Evolutionary conservation across 1,140 invertebrate species (phyloP).

Genomic region (Halesus radiatus): DNA sequence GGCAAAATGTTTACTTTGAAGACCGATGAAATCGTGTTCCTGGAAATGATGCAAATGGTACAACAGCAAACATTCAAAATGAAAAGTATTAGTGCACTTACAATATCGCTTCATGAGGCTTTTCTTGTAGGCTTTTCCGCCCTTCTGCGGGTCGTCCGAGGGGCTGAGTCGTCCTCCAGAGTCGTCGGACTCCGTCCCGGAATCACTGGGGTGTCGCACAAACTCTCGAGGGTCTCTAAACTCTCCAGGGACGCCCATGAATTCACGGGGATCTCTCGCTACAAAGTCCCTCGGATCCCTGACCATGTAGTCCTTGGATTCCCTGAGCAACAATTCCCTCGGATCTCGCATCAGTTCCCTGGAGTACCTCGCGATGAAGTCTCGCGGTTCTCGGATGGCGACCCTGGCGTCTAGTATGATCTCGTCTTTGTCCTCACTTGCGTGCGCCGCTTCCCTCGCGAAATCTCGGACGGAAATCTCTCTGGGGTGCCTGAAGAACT

Average conservation of each 20-base stretch:
- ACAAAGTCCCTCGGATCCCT: slow-evolving; percentile 61
- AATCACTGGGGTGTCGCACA: slow-evolving; percentile 72
- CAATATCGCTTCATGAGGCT: slow-evolving; percentile 90
- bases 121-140: slow-evolving; percentile 88
- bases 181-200: slow-evolving; percentile 82
- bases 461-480: slow-evolving; percentile 68
- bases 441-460: slow-evolving; percentile 57
- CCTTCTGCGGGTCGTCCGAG: slow-evolving; percentile 67
- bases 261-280: slow-evolving; percentile 62
- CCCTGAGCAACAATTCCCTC: slow-evolving; percentile 19
- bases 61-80: slow-evolving; percentile 15
- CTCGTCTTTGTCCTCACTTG: slow-evolving; percentile 56
- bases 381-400: slow-evolving; percentile 61
- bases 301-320: slow-evolving; percentile 53
- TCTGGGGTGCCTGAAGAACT: slow-evolving; percentile 53
- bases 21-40: too few species aligned
- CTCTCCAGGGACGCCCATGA: slow-evolving; percentile 63
- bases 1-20: too few species aligned
- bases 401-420: slow-evolving; percentile 38
- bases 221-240: slow-evolving; percentile 66
- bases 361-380: slow-evolving; percentile 62
- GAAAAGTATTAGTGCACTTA: slow-evolving; percentile 73
- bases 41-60: not conserved
- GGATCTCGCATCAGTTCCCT: slow-evolving; percentile 44
- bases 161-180: slow-evolving; percentile 75